Base-by-base conservation (phyloP, 2,888 invertebrate genomes). In the Drosophila nigricruria region DNA sequence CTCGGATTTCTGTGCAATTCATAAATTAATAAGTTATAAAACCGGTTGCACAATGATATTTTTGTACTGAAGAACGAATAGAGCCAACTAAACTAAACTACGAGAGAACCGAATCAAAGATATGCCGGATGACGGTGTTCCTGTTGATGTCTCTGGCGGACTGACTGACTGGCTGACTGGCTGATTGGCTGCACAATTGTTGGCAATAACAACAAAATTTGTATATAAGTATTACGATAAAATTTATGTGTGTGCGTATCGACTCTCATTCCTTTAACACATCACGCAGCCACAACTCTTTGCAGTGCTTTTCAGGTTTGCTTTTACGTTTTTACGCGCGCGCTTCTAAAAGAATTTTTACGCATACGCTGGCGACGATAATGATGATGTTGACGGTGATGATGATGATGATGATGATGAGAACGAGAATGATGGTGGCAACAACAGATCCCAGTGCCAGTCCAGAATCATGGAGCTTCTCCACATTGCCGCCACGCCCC, bases 281-380 rank as follows among this genome's bases (percentile, higher is more conserved):
- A 65, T 38, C 58, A 53, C 52, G 63, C 36, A 67, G 62, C 67
- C 62, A 58, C 43, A 64, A 56, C 60, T 75, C 63, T 64, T 73
- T 60, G 77, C 52, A 18, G 49, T 32, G 49, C 32, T 65, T 77
- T 77, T 78, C 79, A 82, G 78, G 68, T 79, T 80, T 76, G 59
- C 61, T 79, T 82, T 82, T 83, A 88, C 89, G 83, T 65, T 86
- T 82, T 82, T 83, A 88, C 89, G 83, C 83, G 68, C 80, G 65
- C 56, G 70, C 42, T 57, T 65, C 68, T 27, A 62, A 67, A 80
- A 71, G 84, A 89, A 87, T 89, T 83, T 88, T 77, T 89, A 87
- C 87, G 84, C 88, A 87, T 60, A 50, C 62, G 67, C 42, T 34
- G 61, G 25, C 77, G 42, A 56, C 63, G 61, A 36, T 25, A 36